Percentiles rank a stretch among this genome's conserved stretches.
Evolutionary conservation across 2,888 invertebrate genomes (phyloP).

Genomic region (Eilema griseolum): DNA sequence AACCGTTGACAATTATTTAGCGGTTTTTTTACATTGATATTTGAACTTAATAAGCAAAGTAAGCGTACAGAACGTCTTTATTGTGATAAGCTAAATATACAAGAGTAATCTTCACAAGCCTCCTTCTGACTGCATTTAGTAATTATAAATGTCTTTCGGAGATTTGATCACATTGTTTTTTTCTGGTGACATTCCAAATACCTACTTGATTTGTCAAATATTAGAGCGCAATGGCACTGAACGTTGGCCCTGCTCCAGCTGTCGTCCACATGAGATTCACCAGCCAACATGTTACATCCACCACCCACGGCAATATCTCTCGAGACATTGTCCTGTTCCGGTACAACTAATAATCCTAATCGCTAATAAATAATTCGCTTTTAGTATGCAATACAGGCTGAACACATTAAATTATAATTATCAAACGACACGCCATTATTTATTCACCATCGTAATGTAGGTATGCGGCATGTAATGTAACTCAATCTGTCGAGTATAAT

Average conservation of each 20-base stretch:
- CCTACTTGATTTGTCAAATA: conserved; percentile 52
- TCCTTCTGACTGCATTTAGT: conserved; percentile 13
- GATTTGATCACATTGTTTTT: conserved; percentile 68
- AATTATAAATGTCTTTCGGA: conserved; percentile 48
- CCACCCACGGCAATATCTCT: conserved; percentile 57
- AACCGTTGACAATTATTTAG: background rate
- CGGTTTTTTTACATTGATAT: background rate
- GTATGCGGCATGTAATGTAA: conserved; percentile 22
- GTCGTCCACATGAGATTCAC: conserved; percentile 65
- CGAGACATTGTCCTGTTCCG: conserved; percentile 75
- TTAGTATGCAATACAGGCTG: conserved; percentile 14
- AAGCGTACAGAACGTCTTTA: background rate
- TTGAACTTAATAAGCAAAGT: background rate
- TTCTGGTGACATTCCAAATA: conserved; percentile 71
- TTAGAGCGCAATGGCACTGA: conserved; percentile 52
- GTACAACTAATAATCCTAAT: conserved; percentile 43
- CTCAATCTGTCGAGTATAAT: conserved; percentile 28
- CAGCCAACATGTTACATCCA: conserved; percentile 59
- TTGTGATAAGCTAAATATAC: no score
- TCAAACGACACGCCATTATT: conserved; percentile 4
- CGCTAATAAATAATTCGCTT: conserved; percentile 9
- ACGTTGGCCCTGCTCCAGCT: conserved; percentile 60
- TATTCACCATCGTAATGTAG: conserved; percentile 18
- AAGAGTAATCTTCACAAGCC: background rate
- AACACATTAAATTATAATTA: conserved; percentile 10